Percentiles rank a stretch among this genome's conserved stretches.
These are phyloP conservation scores for Montipora capricornis DNA, from an alignment of 64 coral and sea anemone genomes.

Conservation along the genomic window DNA sequence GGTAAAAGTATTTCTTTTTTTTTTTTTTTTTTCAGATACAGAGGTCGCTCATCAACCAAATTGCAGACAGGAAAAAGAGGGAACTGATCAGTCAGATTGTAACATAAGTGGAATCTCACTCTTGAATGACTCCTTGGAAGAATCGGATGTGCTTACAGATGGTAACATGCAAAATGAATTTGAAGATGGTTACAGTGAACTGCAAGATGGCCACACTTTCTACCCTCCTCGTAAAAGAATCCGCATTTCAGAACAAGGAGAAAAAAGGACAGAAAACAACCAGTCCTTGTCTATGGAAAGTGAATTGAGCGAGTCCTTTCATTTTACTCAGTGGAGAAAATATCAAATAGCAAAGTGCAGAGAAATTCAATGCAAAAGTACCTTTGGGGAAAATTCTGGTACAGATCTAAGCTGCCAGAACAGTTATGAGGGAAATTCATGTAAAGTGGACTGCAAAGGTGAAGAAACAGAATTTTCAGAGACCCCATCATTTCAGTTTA, in stretches of 20 bases:
- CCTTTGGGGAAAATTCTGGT: background rate
- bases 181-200: background rate
- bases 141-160: background rate
- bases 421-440: background rate
- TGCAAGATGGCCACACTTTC: background rate
- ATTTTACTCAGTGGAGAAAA: constrained; percentile 65
- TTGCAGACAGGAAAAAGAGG: constrained; percentile 12
- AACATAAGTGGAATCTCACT: constrained; percentile 40
- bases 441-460: background rate
- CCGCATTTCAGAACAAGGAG: background rate
- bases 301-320: constrained; percentile 16
- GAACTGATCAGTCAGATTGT: background rate
- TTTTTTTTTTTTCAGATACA: background rate
- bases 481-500: constrained; percentile 50
- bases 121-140: constrained; percentile 14
- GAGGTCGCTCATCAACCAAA: background rate
- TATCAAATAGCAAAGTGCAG: constrained; percentile 55
- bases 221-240: background rate
- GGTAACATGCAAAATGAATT: background rate
- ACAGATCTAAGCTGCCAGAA: background rate
- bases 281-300: background rate
- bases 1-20: no score
- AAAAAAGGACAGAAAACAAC: background rate
- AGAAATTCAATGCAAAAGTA: constrained; percentile 13
- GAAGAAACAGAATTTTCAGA: background rate